These are phyloP conservation scores for Astropecten irregularis DNA, from an alignment of 53 echinoderm and acorn worm genomes.

Conservation along the genomic window DNA sequence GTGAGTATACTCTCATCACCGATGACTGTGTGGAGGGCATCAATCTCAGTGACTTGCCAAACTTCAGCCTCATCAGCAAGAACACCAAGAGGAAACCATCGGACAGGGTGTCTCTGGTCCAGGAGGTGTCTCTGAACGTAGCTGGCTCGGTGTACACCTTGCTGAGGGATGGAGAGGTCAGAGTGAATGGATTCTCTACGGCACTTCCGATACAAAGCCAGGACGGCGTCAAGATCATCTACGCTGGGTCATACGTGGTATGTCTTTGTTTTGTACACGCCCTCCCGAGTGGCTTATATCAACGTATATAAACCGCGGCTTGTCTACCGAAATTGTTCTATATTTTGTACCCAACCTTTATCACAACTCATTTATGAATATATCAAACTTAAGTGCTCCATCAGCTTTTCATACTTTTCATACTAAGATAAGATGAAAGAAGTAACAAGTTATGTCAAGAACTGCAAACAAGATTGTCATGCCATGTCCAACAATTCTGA, in stretches of 20 bases:
- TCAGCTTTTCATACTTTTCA: too few species aligned
- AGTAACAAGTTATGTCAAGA: too few species aligned
- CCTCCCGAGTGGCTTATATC: too few species aligned
- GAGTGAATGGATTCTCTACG: conserved; percentile 46
- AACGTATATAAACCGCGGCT: too few species aligned
- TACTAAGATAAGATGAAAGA: too few species aligned
- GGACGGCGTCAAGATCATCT: conserved; percentile 56
- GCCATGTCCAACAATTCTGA: too few species aligned
- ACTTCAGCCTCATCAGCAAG: conserved; percentile 73
- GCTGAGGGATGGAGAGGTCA: conserved; percentile 55
- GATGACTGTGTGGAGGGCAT: conserved; percentile 49
- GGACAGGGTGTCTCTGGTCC: conserved; percentile 61
- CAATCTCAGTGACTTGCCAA: background rate
- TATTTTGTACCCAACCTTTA: too few species aligned
- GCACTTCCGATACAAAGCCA: conserved; percentile 32
- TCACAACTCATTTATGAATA: background rate
- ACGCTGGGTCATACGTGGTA: conserved; percentile 60
- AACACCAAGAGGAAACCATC: conserved; percentile 77
- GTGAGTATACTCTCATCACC: conserved; percentile 81
- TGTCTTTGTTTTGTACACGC: conserved; percentile 23
- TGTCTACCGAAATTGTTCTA: too few species aligned
- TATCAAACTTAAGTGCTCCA: too few species aligned
- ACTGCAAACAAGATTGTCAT: too few species aligned
- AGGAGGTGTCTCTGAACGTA: conserved; percentile 60
- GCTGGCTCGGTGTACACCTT: conserved; percentile 50